These are phyloP conservation scores for Megaceryle torquata DNA, from an alignment of 2,113 vertebrate genomes.

Conservation along the genomic window DNA sequence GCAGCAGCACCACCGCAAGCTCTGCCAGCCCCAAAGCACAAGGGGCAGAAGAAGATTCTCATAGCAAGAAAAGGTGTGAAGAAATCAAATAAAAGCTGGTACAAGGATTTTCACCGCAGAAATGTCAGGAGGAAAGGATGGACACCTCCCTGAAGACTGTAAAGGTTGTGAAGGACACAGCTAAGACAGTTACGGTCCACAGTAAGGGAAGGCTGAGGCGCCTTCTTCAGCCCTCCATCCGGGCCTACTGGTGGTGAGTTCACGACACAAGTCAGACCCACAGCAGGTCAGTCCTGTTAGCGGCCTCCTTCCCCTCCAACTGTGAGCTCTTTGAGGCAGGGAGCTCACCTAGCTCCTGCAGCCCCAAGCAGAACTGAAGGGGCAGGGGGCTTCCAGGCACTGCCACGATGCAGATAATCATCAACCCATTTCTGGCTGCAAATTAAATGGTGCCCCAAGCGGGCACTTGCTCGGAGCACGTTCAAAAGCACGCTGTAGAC, in stretches of 20 bases:
- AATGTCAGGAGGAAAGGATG: not conserved
- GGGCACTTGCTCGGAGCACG: not conserved
- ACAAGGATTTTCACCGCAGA: not conserved
- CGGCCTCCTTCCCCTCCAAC: rapidly evolving
- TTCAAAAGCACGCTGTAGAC: not conserved
- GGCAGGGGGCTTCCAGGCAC: not conserved
- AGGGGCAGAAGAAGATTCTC: not conserved
- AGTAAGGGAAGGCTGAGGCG: not conserved
- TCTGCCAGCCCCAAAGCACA: not conserved
- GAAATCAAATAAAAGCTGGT: not conserved
- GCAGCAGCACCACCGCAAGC: not conserved
- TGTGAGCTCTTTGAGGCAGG: not conserved
- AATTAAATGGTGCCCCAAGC: not conserved
- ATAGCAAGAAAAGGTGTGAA: not conserved
- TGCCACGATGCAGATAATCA: not conserved
- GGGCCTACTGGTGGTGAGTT: not conserved
- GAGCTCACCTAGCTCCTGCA: not conserved
- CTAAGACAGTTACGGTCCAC: not conserved
- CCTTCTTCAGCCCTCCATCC: not conserved
- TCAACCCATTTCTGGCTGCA: not conserved
- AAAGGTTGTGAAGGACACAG: not conserved
- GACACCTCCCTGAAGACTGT: not conserved
- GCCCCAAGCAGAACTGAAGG: rapidly evolving
- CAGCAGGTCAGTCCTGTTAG: not conserved
- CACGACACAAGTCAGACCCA: not conserved